Evolutionary conservation across 2,888 invertebrate genomes (phyloP), one percentile per base, ranked within the genome.

Genomic region (Eilema griseolum): DNA sequence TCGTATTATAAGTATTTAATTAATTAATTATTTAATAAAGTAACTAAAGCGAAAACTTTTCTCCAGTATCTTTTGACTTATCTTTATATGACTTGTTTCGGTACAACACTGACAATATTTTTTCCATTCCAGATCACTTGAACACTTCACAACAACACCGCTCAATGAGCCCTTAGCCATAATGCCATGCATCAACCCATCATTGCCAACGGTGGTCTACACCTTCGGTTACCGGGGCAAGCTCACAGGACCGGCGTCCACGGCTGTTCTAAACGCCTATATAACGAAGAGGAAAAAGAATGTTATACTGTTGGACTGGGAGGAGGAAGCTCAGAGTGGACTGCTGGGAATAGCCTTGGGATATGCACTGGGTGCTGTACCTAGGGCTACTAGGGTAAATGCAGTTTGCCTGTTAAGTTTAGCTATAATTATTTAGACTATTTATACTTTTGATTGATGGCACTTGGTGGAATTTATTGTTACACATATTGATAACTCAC

Each of bases 181-280:
- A n/a, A 83, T 87, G 0, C 81, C 89, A 5, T 94, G 93, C 83
- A 83, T 93, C 61, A 87, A 94, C 74, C 80, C 73, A 8, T 80
- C 81, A 0, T 76, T 91, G 0, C 91, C 92, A 0, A 94, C 93
- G 0, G 65, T 95, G 0, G 61, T 95, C 28, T 95, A 95, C 82
- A 92, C 95, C 1, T 95, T 95, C 73, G 95, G 95, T 0, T 95
- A 91, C 82, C 83, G 90, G 28, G 95, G 95, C 12, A 87, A 82
- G 31, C 74, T 78, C 0, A 66, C 81, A 5, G 95, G 95, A 0
- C 93, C 93, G 0, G 95, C 94, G 0, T 94, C 95, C 24, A 92
- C 85, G 0, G 91, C 94, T 0, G 88, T 95, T 0, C 78, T 95
- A 10, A 69, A 77, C 2, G 90, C 93, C 1, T 94, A 94, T 73